Base-by-base conservation (phyloP, 2,888 invertebrate genomes). In the Scaptomyza caliginosa region DNA sequence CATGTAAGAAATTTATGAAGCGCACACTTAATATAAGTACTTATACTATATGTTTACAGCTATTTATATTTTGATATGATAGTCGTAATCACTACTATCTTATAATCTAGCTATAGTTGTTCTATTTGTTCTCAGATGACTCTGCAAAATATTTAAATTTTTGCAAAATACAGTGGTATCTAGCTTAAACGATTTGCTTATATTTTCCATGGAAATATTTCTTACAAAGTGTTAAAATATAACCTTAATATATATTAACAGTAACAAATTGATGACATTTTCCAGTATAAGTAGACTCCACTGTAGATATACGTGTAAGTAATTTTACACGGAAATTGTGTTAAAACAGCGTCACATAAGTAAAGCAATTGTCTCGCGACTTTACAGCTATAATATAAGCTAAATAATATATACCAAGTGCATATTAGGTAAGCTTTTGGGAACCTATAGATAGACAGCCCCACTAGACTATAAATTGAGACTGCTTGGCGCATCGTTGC, bases 391-490 rank as follows among this genome's bases (percentile, higher is more conserved):
- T 5, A 6, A 50, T 66, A 57, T 43, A 38, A 8, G 40, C 7
- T 23, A 38, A 42, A 51, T 34, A 46, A 30, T 49, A 39, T 13
- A 23, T 26, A 30, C 23, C 54, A 34, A 11, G 24, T 45, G 17
- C 19, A 7, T 21, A 11, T 10, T 11, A 42, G 43, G 8, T 17
- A 21, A 13, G 7, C 16, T n/a, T 24, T 10, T 11, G 0, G 6
- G n/a, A n/a, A 5, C n/a, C 40, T 13, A n/a, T 11, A 24, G 7
- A 16, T 34, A 34, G 40, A 21, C 13, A 13, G 11, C 13, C 8
- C 40, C 2, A 42, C 3, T 16, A 30, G 39, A 32, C 26, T 73
- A 79, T 80, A 80, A 74, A 82, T 45, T 28, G 50, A n/a, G 46
- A 39, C n/a, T 10, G 23, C 23, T 5, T 5, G 13, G 10, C 42